These are phyloP conservation scores for Pituophis catenifer DNA, from an alignment of 2,113 vertebrate genomes.

Conservation along the genomic window DNA sequence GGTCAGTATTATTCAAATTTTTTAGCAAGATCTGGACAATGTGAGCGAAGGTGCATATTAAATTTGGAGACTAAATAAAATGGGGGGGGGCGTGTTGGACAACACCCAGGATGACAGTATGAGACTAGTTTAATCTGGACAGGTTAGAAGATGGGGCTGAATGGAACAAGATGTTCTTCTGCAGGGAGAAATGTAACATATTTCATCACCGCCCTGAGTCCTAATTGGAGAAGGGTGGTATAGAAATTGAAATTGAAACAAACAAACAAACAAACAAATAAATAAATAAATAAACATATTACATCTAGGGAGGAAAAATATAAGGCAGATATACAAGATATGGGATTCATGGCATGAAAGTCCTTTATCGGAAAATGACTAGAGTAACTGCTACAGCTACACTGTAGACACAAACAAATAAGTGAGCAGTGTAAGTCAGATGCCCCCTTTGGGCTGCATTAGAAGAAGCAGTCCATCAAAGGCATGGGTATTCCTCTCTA, in stretches of 20 bases:
- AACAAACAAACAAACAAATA: no score
- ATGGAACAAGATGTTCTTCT: not conserved
- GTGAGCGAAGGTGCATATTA: not conserved
- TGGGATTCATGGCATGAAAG: not conserved
- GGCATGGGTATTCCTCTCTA: not conserved
- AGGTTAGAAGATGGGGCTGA: not conserved
- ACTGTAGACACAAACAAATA: not conserved
- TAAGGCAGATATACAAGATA: not conserved
- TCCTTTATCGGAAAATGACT: not conserved
- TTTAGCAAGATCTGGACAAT: not conserved
- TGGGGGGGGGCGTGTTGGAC: not conserved
- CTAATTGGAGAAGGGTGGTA: no score
- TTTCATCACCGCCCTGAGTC: no score
- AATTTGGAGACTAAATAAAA: not conserved
- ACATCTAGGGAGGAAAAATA: not conserved
- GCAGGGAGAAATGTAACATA: not conserved
- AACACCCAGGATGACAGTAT: not conserved
- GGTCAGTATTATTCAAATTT: not conserved
- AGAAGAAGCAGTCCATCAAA: not conserved
- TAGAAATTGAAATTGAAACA: no score
- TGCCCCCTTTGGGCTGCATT: not conserved
- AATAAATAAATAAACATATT: no score
- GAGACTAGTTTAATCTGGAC: not conserved
- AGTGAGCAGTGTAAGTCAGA: not conserved
- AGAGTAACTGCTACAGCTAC: no score